Base-by-base conservation (phyloP, 2,113 vertebrate genomes). In the Melanerpes aurifrons region DNA sequence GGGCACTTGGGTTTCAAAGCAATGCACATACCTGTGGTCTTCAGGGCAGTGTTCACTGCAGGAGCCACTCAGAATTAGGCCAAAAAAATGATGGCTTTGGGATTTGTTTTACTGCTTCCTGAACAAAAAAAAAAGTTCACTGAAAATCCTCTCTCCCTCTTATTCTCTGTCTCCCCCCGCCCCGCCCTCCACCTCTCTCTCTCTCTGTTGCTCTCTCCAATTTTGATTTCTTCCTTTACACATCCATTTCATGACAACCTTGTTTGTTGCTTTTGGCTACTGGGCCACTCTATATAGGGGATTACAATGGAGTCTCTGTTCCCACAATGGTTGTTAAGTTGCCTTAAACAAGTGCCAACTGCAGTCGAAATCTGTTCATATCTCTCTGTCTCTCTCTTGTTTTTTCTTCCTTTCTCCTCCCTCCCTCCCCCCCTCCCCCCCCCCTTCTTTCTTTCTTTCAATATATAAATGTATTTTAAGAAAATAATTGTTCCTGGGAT, bases 221-320 rank as follows among this genome's bases (percentile, higher is more conserved):
- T 90, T 95, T 89, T 91, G 45, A 77, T 66, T 73, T 53, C 90
- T 96, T 94, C 94, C 92, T 86, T 86, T 79, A 85, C 95, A 76
- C 92, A 80, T 91, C 87, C 88, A 96, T 95, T 91, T 87, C 87
- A 77, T 84, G 80, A 95, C 93, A 81, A 92, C 86, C 54, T 87
- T 91, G 70, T 92, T 92, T 94, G 89, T 92, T 97, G 91, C 57
- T 95, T 86, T 94, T 95, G 96, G 96, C 95, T 94, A 87, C 92
- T 3, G 73, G 35, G 32, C 45, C 29, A 9, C 48, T 71, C 70
- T 32, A 16, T 69, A 68, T 61, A 8, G 47, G 80, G 79, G 47
- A 61, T 63, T 89, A 93, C 96, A 94, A 95, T 50, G 93, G 89
- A 82, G 80, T 17, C 81, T 95, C 91, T 95, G 90, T 95, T 86